These are phyloP conservation scores for Rhopalosiphum nymphaeae DNA, from an alignment of 2,888 invertebrate genomes.

Conservation along the genomic window DNA sequence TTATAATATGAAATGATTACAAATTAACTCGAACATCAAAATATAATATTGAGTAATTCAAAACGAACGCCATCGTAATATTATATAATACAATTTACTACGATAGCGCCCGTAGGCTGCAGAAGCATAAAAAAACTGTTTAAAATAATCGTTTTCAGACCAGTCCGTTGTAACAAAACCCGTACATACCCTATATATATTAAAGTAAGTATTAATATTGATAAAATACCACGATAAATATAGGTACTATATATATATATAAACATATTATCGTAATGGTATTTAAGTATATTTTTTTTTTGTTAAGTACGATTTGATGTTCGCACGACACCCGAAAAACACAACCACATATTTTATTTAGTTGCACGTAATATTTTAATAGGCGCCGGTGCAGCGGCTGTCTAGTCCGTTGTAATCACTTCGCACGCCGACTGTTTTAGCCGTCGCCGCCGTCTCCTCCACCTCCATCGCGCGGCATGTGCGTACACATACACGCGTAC, in stretches of 20 bases:
- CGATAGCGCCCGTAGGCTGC: not conserved
- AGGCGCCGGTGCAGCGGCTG: not conserved
- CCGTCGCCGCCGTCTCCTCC: not conserved
- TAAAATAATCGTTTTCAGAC: not conserved
- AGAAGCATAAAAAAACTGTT: not conserved
- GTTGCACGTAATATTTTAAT: not conserved
- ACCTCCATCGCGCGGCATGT: not conserved
- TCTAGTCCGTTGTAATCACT: not conserved
- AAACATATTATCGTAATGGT: not conserved
- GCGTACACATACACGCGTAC: not conserved
- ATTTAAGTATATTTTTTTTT: not conserved
- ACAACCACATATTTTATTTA: not conserved
- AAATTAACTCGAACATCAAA: not conserved
- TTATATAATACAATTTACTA: not conserved
- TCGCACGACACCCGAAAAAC: conserved; percentile 30
- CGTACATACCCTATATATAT: not conserved
- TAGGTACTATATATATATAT: not conserved
- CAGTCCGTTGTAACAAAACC: not conserved
- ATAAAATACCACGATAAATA: not conserved
- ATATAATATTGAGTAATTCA: not conserved
- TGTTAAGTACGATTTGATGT: conserved; percentile 20
- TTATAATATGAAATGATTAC: not conserved
- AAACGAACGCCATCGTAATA: not conserved
- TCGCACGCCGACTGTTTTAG: not conserved
- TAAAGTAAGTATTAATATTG: not conserved